Percentiles rank a stretch among this genome's conserved stretches.
These are phyloP conservation scores for Pseudochirops corinnae DNA, from an alignment of 2,797 vertebrate genomes.

Conservation along the genomic window DNA sequence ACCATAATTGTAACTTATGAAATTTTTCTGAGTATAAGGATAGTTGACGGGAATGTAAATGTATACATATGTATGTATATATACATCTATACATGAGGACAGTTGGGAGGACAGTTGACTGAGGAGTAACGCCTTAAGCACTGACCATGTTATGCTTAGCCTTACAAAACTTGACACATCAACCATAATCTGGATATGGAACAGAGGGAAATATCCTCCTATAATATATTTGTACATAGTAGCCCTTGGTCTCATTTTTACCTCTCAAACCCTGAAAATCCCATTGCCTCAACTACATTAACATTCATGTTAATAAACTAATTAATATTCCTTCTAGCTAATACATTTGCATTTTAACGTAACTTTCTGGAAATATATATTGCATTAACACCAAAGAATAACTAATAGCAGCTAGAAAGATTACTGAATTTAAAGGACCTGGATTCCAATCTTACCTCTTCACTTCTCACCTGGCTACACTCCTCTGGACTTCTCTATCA, in stretches of 20 bases:
- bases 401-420: neutral
- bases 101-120: neutral
- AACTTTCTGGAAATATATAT: neutral
- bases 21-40: too few relatives aligned
- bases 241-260: neutral
- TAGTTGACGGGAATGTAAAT: too few relatives aligned
- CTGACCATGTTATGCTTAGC: neutral
- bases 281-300: neutral
- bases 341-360: conserved; percentile 7
- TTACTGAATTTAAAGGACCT: neutral
- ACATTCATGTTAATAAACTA: neutral
- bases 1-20: too few relatives aligned
- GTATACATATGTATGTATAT: too few relatives aligned
- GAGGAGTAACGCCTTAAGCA: neutral
- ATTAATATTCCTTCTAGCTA: neutral
- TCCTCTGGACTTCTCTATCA: neutral
- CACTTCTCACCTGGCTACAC: neutral
- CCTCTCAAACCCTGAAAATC: neutral
- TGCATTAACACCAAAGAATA: neutral
- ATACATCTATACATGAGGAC: too few relatives aligned
- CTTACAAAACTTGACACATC: neutral
- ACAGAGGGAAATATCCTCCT: neutral
- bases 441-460: neutral
- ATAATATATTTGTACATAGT: neutral
- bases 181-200: neutral